Evolutionary conservation across 1,140 invertebrate species (phyloP).

Genomic region (Macrocentrus cingulum): DNA sequence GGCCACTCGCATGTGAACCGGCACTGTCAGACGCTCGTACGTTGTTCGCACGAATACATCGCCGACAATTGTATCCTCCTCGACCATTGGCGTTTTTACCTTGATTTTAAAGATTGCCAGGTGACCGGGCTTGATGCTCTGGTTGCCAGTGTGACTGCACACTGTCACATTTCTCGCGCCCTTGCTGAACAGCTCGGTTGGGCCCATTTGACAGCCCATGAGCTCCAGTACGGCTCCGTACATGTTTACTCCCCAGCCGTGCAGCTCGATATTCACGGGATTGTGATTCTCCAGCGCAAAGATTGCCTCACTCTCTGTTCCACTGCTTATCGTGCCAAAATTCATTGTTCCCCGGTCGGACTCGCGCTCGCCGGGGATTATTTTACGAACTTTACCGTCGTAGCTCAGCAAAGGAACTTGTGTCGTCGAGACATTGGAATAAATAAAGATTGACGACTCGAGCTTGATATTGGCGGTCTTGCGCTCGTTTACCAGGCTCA

Average conservation of each 20-base stretch:
- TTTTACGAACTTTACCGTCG: conserved; percentile 69
- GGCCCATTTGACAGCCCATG: conserved; percentile 70
- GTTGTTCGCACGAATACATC: conserved; percentile 75
- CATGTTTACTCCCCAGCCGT: conserved; percentile 70
- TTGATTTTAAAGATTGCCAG: conserved; percentile 75
- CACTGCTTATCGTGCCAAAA: conserved; percentile 74
- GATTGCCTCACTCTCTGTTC: conserved; percentile 67
- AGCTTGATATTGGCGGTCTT: conserved; percentile 64
- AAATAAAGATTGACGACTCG: conserved; percentile 66
- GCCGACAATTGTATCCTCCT: conserved; percentile 69
- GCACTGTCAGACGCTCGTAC: conserved; percentile 68
- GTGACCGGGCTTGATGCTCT: conserved; percentile 65
- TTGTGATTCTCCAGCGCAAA: conserved; percentile 78
- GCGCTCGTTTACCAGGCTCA: conserved; percentile 61
- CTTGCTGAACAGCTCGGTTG: conserved; percentile 49
- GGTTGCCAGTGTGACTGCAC: conserved; percentile 51
- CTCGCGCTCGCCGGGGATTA: conserved; percentile 57
- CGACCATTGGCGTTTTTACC: conserved; percentile 68
- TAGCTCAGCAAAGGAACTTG: conserved; percentile 74
- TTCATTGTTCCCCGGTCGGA: conserved; percentile 66
- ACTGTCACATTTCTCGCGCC: conserved; percentile 51
- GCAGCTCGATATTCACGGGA: conserved; percentile 70
- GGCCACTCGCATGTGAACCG: conserved; percentile 66
- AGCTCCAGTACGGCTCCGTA: conserved; percentile 68
- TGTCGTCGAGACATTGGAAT: conserved; percentile 75